Base-by-base conservation (phyloP, 2,888 invertebrate species). In the Leptopilina syphax region DNA sequence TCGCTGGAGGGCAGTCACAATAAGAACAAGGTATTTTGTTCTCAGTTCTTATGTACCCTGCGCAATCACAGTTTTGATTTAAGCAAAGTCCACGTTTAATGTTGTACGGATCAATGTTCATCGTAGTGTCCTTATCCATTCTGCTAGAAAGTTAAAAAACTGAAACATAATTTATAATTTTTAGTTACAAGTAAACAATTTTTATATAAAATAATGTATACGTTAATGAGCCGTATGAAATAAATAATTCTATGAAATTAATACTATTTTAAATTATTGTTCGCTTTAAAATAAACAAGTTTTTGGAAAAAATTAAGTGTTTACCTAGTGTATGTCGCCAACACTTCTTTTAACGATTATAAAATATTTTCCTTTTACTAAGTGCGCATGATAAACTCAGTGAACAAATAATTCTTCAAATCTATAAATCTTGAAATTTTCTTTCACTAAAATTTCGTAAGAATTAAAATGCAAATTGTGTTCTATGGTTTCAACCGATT, bases 401-500 rank as follows among this genome's bases (percentile, higher is more conserved):
- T 68, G 63, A 18, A 65, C 66, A 12, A 24, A 68, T 10, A 68
- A 4, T 68, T 68, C 50, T 68, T 10, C 9, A 5, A 68, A 12
- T 12, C 8, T 68, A 24, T 24, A 68, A 47, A 68, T 68, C 12
- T 68, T 47, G 9, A 50, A 68, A 9, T 68, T 24, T 50, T 68
- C 50, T 18, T 9, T 47, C 1, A 68, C 50, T 6, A 47, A 47
- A 18, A 68, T 68, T 27, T 78, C n/a, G 66, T 80, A 77, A 12
- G 80, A 47, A 70, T 77, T 77, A 6, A 66, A 77, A 54, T 77
- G 77, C 5, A 70, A 63, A 54, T 80, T 41, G 12, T 47, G 63
- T 3, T 41, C 44, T 13, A 47, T 5, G 4, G 80, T 80, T 12
- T 47, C 0, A 10, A 65, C 70, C 6, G 12, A 12, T 65, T 70